phyloP scores from a whole-genome alignment of 2,113 vertebrate genomes.

The Prinia subflava region DNA sequence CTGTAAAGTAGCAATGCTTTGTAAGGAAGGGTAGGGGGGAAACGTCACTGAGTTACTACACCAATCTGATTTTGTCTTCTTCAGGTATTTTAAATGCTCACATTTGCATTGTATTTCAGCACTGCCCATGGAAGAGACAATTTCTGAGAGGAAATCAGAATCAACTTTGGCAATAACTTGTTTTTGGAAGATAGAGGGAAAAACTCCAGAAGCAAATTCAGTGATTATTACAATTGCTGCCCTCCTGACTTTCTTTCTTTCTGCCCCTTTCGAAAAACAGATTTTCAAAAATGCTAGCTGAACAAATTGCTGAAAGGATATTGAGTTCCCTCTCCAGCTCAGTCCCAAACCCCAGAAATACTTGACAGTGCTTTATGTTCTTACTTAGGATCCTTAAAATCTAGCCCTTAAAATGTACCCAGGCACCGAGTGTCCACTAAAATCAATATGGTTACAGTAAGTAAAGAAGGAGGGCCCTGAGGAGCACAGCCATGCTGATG shows the following conservation, averaged over 20 bases:
- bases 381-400: neutral
- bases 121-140: neutral
- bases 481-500: neutral
- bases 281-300: neutral
- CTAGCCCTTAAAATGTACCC: neutral
- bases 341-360: neutral
- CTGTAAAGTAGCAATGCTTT: neutral
- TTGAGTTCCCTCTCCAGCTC: neutral
- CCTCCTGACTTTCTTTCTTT: neutral
- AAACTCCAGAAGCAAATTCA: neutral
- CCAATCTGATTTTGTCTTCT: constrained; percentile 9
- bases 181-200: neutral
- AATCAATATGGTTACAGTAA: neutral
- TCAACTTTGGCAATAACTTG: neutral
- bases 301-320: neutral
- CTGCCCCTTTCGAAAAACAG: neutral
- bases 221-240: neutral
- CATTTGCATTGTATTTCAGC: neutral
- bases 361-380: neutral
- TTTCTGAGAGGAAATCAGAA: neutral
- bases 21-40: neutral
- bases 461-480: neutral
- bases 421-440: neutral
- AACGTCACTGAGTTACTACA: constrained; percentile 32
- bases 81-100: neutral